Percentiles rank a stretch among this genome's conserved stretches.
Conservation (phyloP, 2,113 vertebrate species). For the Oncorhynchus nerka region DNA sequence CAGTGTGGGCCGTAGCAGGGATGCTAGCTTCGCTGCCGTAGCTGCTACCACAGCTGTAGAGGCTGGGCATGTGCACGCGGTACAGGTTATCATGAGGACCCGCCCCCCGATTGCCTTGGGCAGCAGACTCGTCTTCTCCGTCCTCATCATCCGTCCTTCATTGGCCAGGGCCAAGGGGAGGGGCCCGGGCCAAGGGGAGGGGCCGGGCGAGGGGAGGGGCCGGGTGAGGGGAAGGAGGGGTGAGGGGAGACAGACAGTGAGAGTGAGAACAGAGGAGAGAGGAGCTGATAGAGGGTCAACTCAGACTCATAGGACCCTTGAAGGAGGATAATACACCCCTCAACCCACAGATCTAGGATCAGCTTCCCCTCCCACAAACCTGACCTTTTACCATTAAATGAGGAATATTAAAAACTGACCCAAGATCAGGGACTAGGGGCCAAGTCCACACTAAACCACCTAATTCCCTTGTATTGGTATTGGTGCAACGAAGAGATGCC, state of each 20-base stretch:
- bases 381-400: not conserved
- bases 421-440: too few relatives aligned
- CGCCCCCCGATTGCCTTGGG: conserved; percentile 76
- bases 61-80: conserved; percentile 98
- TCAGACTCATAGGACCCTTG: not conserved
- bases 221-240: conserved; percentile 27
- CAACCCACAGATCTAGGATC: too few relatives aligned
- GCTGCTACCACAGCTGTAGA: conserved; percentile 98
- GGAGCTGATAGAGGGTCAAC: not conserved
- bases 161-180: conserved; percentile 36
- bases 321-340: not conserved
- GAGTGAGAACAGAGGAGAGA: conserved; percentile 68
- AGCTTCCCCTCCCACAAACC: too few relatives aligned
- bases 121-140: conserved; percentile 88
- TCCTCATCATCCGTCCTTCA: conserved; percentile 89
- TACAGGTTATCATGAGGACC: conserved; percentile 95
- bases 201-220: conserved; percentile 32
- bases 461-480: not conserved
- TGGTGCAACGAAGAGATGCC: not conserved
- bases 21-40: conserved; percentile 98
- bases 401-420: not conserved
- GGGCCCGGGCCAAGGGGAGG: conserved; percentile 6
- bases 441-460: not conserved
- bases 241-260: conserved; percentile 63
- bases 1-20: conserved; percentile 95